Percentiles rank a stretch among this genome's conserved stretches.
phyloP scores from a whole-genome alignment of 2,113 vertebrate species.

The Aptenodytes forsteri region DNA sequence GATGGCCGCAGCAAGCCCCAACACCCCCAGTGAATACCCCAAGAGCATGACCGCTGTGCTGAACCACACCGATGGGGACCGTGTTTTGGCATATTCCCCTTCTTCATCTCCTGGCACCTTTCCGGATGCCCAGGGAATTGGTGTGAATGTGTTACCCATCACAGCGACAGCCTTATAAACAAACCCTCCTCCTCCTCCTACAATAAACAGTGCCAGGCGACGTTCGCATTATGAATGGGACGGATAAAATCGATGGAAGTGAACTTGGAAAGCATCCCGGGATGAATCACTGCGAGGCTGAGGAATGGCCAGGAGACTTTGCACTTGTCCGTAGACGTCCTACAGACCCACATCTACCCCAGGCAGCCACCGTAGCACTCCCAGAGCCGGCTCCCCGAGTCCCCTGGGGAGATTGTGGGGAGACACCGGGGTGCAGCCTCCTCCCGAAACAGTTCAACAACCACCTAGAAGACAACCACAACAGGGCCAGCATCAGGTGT shows the following conservation, averaged over 20 bases:
- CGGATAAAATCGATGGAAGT: not conserved
- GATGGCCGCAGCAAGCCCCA: not conserved
- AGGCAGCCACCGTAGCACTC: not conserved
- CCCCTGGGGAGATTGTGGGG: not conserved
- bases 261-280: not conserved
- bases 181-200: not conserved
- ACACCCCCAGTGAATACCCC: rapidly evolving
- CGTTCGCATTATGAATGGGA: not conserved
- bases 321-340: not conserved
- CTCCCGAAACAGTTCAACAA: not conserved
- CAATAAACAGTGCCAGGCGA: rapidly evolving
- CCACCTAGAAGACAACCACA: not conserved
- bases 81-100: not conserved
- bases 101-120: not conserved
- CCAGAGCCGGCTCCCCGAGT: not conserved
- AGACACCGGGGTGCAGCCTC: rapidly evolving
- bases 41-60: rapidly evolving
- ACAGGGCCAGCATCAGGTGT: rapidly evolving
- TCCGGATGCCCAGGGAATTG: not conserved
- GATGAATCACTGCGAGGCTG: not conserved
- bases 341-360: not conserved
- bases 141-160: not conserved
- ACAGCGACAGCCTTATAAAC: not conserved
- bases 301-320: not conserved
- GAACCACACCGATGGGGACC: rapidly evolving